These are phyloP conservation scores for Linyphia triangularis DNA, from an alignment of 2,888 invertebrate species.

Conservation along the genomic window DNA sequence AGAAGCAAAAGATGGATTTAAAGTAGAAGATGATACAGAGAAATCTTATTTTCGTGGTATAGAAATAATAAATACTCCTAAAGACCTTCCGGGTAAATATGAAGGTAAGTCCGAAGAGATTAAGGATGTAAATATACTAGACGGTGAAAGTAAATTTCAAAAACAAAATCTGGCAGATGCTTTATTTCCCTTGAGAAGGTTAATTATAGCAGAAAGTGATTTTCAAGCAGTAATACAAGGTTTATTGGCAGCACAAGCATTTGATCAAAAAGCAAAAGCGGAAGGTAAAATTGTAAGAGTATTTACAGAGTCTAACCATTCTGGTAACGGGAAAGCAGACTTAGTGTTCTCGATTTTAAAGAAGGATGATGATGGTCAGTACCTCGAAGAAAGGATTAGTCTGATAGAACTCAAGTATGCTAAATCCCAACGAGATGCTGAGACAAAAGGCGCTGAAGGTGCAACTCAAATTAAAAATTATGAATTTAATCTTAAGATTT, in stretches of 20 bases:
- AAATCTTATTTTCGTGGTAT: not conserved
- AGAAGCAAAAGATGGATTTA: not conserved
- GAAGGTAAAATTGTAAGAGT: conserved; percentile 2
- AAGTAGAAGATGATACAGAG: not conserved
- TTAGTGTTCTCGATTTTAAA: not conserved
- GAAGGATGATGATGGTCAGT: not conserved
- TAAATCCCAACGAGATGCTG: not conserved
- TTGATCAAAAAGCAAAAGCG: too few species aligned
- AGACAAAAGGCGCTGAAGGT: not conserved
- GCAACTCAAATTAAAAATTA: not conserved
- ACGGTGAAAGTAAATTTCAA: not conserved
- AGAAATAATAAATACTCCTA: not conserved
- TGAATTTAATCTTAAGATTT: not conserved
- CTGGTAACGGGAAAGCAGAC: conserved; percentile 3
- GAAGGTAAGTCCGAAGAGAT: not conserved
- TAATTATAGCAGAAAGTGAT: conserved; percentile 30
- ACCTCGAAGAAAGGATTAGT: too few species aligned
- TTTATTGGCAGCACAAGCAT: not conserved
- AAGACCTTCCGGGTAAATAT: not conserved
- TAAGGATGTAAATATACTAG: not conserved
- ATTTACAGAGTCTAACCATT: conserved; percentile 8
- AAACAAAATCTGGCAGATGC: not conserved
- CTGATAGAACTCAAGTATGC: conserved; percentile 2
- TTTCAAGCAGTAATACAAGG: not conserved
- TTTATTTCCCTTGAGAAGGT: conserved; percentile 1